phyloP scores from a whole-genome alignment of 1,140 invertebrate species.

The Pentalonia nigronervosa region DNA sequence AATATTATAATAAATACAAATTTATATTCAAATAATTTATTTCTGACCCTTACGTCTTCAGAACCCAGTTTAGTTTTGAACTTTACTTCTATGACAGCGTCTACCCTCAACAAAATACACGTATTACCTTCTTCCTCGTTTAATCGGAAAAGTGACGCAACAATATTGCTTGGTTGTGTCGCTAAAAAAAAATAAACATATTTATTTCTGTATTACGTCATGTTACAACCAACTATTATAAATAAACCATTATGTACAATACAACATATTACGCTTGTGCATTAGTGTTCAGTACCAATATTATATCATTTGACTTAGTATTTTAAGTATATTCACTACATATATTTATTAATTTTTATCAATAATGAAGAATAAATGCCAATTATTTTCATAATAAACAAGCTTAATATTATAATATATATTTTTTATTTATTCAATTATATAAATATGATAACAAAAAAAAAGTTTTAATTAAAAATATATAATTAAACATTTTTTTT shows the following conservation, averaged over 20 bases:
- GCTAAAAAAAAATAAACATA: background rate
- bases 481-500: no score
- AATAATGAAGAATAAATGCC: background rate
- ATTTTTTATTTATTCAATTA: no score
- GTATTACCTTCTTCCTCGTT: constrained; percentile 60
- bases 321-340: background rate
- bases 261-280: background rate
- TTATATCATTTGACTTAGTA: background rate
- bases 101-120: constrained; percentile 62
- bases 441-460: no score
- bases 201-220: background rate
- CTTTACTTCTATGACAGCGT: constrained; percentile 61
- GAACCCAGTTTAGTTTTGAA: constrained; percentile 61
- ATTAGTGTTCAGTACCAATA: background rate
- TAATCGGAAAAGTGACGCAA: constrained; percentile 60
- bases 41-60: constrained; percentile 59
- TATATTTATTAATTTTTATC: background rate
- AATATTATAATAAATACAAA: constrained; percentile 14
- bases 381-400: background rate
- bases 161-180: constrained; percentile 53
- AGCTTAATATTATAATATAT: no score
- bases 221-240: background rate
- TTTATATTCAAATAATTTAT: constrained; percentile 17
- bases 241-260: background rate
- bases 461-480: no score